Evolutionary conservation across 2,113 vertebrate species (phyloP).

Genomic region (Actenoides lindsayi): DNA sequence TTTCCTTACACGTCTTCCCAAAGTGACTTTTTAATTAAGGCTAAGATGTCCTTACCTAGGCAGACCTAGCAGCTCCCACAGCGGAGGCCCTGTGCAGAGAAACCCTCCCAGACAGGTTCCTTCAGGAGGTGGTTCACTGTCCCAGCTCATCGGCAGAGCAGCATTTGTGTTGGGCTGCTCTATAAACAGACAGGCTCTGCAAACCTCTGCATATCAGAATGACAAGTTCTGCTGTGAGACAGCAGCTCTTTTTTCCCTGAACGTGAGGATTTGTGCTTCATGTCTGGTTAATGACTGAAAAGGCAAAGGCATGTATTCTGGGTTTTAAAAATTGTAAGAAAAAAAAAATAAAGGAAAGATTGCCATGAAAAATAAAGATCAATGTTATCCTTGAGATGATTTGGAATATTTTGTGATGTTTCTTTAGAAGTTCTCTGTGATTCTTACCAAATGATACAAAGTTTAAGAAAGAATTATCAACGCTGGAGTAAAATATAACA

Average conservation of each 20-base stretch:
- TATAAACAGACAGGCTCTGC: neutral
- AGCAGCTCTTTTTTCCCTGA: neutral
- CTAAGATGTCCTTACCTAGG: fast-evolving
- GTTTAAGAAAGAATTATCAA: neutral
- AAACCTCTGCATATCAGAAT: neutral
- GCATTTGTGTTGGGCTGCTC: neutral
- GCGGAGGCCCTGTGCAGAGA: neutral
- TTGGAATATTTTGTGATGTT: neutral
- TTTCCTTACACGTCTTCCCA: neutral
- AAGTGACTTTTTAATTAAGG: neutral
- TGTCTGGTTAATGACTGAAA: neutral
- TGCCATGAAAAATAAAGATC: neutral
- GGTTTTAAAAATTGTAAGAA: neutral
- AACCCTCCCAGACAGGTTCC: neutral
- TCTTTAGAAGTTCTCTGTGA: neutral
- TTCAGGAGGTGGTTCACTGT: neutral
- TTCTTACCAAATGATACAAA: neutral
- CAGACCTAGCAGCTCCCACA: neutral
- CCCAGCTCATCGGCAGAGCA: neutral
- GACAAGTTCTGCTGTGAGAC: neutral
- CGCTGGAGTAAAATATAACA: neutral
- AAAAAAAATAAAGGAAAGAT: neutral
- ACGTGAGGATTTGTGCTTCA: neutral
- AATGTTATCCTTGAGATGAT: neutral
- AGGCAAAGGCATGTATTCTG: neutral